These are phyloP conservation scores for Agapetus fuscipes DNA, from an alignment of 2,888 invertebrate species.

Conservation along the genomic window DNA sequence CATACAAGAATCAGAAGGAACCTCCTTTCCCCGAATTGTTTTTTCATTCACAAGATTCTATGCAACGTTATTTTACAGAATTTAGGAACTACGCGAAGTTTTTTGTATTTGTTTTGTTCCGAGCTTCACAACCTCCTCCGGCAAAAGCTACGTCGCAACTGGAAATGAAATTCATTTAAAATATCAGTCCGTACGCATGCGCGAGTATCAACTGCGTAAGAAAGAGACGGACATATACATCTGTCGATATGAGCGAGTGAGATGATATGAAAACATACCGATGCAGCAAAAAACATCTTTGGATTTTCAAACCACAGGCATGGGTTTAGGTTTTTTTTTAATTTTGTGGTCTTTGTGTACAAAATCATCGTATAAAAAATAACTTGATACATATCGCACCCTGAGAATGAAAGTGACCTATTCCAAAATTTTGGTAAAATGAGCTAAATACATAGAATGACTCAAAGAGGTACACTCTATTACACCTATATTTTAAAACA, in stretches of 20 bases:
- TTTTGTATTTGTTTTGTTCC: not conserved
- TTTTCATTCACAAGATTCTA: not conserved
- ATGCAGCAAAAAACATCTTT: constrained; percentile 15
- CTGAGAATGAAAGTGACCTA: no score
- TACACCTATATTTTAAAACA: no score
- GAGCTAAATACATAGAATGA: no score
- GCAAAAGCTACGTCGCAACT: constrained; percentile 13
- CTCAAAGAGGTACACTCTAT: no score
- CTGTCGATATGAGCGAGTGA: constrained; percentile 6
- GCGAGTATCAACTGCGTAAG: constrained; percentile 8
- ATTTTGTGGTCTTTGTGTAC: no score
- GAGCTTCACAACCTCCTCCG: not conserved
- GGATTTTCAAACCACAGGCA: no score
- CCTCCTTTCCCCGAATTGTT: not conserved
- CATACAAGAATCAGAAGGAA: not conserved
- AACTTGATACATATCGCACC: no score
- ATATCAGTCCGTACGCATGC: constrained; percentile 13
- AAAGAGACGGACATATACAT: constrained; percentile 3
- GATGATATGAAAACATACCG: constrained; percentile 19
- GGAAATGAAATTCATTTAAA: constrained; percentile 11
- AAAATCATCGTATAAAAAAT: no score
- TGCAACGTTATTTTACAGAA: not conserved
- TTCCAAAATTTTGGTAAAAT: no score
- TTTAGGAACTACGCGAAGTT: not conserved
- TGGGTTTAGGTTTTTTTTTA: no score